These are phyloP conservation scores for Diprion similis DNA, from an alignment of 1,140 invertebrate species.

Conservation along the genomic window DNA sequence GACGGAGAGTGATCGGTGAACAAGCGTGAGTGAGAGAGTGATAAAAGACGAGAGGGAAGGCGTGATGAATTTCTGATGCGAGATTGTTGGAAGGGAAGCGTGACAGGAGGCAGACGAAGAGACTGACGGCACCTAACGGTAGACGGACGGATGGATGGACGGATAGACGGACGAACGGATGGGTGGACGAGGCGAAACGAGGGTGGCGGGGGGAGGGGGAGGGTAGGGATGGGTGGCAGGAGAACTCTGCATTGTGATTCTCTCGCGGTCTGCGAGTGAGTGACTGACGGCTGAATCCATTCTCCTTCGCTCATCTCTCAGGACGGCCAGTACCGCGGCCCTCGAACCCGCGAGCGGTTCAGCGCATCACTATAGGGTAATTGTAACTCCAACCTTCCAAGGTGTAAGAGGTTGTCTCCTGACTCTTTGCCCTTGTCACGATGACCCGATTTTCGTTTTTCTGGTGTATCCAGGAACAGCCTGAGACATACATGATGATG, in stretches of 20 bases:
- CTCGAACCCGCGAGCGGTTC: neutral
- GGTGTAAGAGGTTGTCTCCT: no score
- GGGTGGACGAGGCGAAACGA: slow-evolving; percentile 32
- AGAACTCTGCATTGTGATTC: slow-evolving; percentile 57
- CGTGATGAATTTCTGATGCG: slow-evolving; percentile 57
- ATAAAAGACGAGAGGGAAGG: slow-evolving; percentile 27
- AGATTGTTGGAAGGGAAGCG: slow-evolving; percentile 33
- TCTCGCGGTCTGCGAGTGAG: slow-evolving; percentile 55
- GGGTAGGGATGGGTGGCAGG: slow-evolving; percentile 37
- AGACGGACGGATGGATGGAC: slow-evolving; percentile 39
- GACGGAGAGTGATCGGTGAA: slow-evolving; percentile 17
- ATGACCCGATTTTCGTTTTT: no score
- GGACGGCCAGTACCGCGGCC: neutral
- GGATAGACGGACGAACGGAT: slow-evolving; percentile 38
- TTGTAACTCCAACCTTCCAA: neutral
- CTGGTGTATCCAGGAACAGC: no score
- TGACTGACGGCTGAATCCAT: slow-evolving; percentile 61
- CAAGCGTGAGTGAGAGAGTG: slow-evolving; percentile 36
- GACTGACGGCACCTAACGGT: slow-evolving; percentile 23
- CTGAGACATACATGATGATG: no score
- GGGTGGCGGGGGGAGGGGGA: slow-evolving; percentile 26
- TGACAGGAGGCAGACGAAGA: slow-evolving; percentile 39
- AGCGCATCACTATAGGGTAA: neutral
- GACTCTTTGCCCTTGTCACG: no score
- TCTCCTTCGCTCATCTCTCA: slow-evolving; percentile 38